Percentiles rank a stretch among this genome's conserved stretches.
phyloP scores from a whole-genome alignment of 2,113 vertebrate species.

The Acinonyx jubatus region DNA sequence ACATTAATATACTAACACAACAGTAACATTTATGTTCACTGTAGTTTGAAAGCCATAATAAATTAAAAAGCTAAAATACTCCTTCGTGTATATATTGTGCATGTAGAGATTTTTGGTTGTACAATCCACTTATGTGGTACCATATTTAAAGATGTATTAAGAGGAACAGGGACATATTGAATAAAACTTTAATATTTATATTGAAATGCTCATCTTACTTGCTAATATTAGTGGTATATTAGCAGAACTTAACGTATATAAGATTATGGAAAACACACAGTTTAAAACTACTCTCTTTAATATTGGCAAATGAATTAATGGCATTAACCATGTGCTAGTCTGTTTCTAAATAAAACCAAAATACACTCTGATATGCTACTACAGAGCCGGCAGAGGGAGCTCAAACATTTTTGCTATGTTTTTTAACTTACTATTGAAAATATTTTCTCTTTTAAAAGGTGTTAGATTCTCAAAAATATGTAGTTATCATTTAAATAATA shows the following conservation, averaged over 20 bases:
- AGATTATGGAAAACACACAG: background rate
- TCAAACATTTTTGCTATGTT: conserved; percentile 52
- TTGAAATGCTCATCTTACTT: conserved; percentile 1
- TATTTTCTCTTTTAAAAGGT: conserved; percentile 26
- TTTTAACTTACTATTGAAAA: conserved; percentile 41
- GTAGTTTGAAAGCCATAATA: background rate
- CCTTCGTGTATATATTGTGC: background rate
- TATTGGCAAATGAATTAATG: conserved; percentile 13
- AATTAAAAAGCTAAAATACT: background rate
- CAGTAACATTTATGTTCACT: background rate
- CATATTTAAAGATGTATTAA: background rate
- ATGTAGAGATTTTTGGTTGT: background rate
- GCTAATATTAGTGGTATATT: background rate
- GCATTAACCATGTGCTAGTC: background rate
- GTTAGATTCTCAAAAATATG: conserved; percentile 24
- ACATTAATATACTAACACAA: background rate
- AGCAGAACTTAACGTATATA: background rate
- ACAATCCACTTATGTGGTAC: background rate
- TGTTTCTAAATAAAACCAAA: conserved; percentile 25
- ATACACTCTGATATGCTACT: conserved; percentile 15
- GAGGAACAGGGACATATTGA: background rate
- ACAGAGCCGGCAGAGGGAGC: conserved; percentile 86
- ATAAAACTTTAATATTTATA: conserved; percentile 17
- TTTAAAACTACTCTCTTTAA: conserved; percentile 40
- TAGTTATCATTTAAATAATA: conserved; percentile 21